Base-by-base conservation (phyloP, 2,888 invertebrate species). In the Lordiphosa fenestrarum region DNA sequence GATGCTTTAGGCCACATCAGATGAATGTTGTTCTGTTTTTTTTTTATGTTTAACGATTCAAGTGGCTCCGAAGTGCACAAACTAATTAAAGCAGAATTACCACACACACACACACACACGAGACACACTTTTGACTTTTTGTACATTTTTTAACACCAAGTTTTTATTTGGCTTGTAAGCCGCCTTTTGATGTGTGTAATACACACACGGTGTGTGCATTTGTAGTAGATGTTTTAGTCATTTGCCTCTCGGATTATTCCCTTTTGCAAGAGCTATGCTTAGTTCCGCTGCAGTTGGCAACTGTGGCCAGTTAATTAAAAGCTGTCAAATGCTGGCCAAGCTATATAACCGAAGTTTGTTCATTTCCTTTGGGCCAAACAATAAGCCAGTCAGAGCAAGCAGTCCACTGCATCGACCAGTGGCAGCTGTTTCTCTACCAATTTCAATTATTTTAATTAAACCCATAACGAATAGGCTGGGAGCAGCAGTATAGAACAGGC, bases 61-160 rank as follows among this genome's bases (percentile, higher is more conserved):
- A 47, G 52, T 57, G 33, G 21, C 41, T 39, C 42, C 36, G 19
- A 69, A 69, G 71, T 69, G 70, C 62, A 70, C 66, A 69, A 69
- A 69, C 69, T 69, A 69, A 69, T 69, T 69, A 69, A 70, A 66
- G 44, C 48, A 47, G 69, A 60, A 69, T 69, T 69, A 69, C 49
- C 58, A 63, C 37, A 13, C 30, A 38, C 35, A n/a, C 35, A 15
- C 40, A 3, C 30, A 9, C 7, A 30, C 68, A 12, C 19, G 15
- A 7, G 39, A 38, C 12, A 37, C 15, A 23, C 50, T 38, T 49
- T 55, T 42, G 35, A 35, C 23, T 56, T 35, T 33, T 9, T 35
- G 13, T 30, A 30, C 30, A n/a, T 9, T 42, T 12, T n/a, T 35
- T 25, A 6, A 35, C 10, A 40, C n/a, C 15, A 30, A 30, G 30